A percentile compares a stretch with the other conserved stretches of the same genome.
Conservation (phyloP, 2,113 vertebrate genomes). For the Ictalurus punctatus region DNA sequence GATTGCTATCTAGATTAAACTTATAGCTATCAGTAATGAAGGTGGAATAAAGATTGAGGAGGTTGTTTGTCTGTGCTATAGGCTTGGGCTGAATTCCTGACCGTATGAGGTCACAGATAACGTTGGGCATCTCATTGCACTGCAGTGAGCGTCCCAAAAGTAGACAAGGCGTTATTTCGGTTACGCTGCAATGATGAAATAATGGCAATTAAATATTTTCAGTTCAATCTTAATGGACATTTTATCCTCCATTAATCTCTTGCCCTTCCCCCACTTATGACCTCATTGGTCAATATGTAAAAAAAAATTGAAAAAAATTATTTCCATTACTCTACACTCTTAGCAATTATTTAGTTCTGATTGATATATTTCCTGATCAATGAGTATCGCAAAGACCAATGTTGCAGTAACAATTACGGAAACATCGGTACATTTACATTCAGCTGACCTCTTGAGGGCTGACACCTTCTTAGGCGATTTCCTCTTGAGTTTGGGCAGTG, state of each 20-base stretch:
- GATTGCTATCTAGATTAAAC: neutral
- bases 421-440: neutral
- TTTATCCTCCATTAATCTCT: neutral
- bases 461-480: slow-evolving; percentile 96
- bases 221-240: neutral
- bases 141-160: neutral
- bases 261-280: neutral
- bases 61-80: neutral
- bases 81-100: neutral
- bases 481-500: slow-evolving; percentile 93
- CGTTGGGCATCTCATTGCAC: neutral
- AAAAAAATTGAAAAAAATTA: neutral
- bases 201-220: neutral
- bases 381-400: neutral
- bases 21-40: neutral
- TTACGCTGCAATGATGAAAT: neutral
- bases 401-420: neutral
- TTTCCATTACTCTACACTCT: neutral
- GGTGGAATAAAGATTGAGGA: neutral
- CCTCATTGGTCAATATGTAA: neutral
- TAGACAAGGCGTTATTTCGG: neutral
- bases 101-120: neutral
- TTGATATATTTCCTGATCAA: neutral
- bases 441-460: slow-evolving; percentile 85
- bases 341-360: neutral